Percentiles rank a stretch among this genome's conserved stretches.
phyloP scores from a whole-genome alignment of 2,888 invertebrate species.

The Yponomeuta sedellus region DNA sequence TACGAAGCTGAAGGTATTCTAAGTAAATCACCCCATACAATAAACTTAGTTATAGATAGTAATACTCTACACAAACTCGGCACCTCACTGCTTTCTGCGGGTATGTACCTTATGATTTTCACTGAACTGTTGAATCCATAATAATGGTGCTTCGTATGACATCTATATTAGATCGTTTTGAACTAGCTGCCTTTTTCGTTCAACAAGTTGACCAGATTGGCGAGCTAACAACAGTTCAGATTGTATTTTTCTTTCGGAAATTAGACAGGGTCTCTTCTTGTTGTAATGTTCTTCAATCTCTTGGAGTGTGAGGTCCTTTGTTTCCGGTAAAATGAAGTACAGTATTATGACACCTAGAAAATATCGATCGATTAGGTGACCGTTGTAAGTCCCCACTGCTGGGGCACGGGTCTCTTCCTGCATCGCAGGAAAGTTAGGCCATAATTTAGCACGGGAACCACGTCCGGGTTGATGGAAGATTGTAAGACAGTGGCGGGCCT shows the following conservation, averaged over 20 bases:
- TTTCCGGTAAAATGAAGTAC: conserved; percentile 77
- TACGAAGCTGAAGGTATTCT: too few species aligned
- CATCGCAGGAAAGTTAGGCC: too few species aligned
- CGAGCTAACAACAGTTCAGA: background rate
- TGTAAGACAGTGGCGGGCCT: too few species aligned
- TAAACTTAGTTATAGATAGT: too few species aligned
- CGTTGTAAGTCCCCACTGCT: too few species aligned
- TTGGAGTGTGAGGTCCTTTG: conserved; percentile 77
- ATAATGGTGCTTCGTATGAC: background rate
- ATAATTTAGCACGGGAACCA: too few species aligned
- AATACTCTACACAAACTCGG: too few species aligned
- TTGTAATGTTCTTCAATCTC: conserved; percentile 82
- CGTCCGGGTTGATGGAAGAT: too few species aligned
- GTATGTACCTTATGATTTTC: background rate
- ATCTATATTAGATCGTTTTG: background rate
- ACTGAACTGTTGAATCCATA: background rate
- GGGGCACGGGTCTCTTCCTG: too few species aligned
- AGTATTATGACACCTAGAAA: conserved; percentile 68
- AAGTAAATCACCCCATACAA: too few species aligned
- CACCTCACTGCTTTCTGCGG: too few species aligned
- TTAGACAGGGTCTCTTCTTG: conserved; percentile 60
- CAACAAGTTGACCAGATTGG: background rate
- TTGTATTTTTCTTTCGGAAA: conserved; percentile 34
- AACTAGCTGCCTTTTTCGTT: background rate
- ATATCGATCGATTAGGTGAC: too few species aligned